Evolutionary conservation across 2,113 vertebrate species (phyloP), one percentile per base, ranked within the genome.

Genomic region (Microcebus tavaratra): DNA sequence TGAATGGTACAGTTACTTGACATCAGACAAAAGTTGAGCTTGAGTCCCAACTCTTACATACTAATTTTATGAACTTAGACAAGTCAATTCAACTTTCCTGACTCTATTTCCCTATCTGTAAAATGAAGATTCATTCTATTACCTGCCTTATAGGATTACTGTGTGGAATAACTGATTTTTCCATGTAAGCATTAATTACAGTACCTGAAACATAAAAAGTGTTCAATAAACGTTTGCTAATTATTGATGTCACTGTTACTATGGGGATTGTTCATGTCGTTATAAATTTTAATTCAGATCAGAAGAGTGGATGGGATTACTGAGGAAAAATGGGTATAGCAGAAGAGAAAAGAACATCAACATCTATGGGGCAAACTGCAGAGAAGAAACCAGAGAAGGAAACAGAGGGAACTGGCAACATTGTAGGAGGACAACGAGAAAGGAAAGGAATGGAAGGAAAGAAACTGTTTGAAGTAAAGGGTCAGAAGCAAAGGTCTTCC

Each of bases 261-360:
- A 39, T 89, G 34, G 57, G 55, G 61, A 90, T 67, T 78, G 6
- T 95, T 85, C 27, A 15, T 50, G 53, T 48, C 87, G 68, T 76
- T 86, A 68, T 36, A 90, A 48, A 96, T 83, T 86, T 75, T 86
- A 91, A 86, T 48, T 89, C 92, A 53, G 68, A 78, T 92, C 25
- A 31, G 55, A 94, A 89, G 20, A 90, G 42, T 86, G 34, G 14
- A 48, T 48, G 42, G 70, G 34, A 27, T 97, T 70, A 83, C 42
- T 81, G 55, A 84, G 79, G 21, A 73, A 91, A 93, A 96, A 29
- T 42, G 36, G 50, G 36, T 88, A 14, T 29, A 42, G 21, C 9
- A 61, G 7, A 91, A 91, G 42, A 92, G n/a, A 79, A 95, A 42
- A 88, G 2, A 72, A 7, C 21, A 72, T 65, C 50, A 50, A 34